These are phyloP conservation scores for Dipus sagitta DNA, from an alignment of 2,797 vertebrate species.

Conservation along the genomic window DNA sequence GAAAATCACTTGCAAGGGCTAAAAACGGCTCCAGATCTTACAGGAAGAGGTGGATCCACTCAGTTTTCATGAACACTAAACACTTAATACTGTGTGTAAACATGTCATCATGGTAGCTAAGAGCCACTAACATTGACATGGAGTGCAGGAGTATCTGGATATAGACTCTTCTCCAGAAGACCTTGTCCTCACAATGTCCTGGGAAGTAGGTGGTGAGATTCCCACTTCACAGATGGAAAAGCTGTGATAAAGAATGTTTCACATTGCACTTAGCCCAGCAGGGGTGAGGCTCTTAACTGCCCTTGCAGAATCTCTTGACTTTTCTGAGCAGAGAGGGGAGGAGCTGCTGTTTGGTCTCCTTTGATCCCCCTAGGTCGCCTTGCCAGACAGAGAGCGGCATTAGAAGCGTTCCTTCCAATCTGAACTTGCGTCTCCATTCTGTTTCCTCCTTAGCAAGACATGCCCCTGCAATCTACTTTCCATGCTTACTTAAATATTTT, in stretches of 20 bases:
- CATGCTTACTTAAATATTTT: conserved; percentile 78
- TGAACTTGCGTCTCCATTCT: background rate
- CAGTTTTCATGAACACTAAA: background rate
- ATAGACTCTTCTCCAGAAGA: background rate
- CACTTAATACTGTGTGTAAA: background rate
- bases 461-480: conserved; percentile 65
- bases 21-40: background rate
- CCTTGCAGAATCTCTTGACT: background rate
- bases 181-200: background rate
- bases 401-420: background rate
- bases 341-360: background rate
- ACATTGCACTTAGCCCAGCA: background rate
- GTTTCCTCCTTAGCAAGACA: background rate
- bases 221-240: background rate
- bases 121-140: background rate
- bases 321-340: background rate
- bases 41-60: background rate
- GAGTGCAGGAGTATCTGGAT: background rate
- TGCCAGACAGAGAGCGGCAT: background rate
- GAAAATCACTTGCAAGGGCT: background rate
- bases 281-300: background rate
- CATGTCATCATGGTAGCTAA: background rate
- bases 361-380: background rate
- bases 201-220: background rate
- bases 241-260: background rate